Conservation (phyloP, 1,140 invertebrate genomes). For the Fopius arisanus region DNA sequence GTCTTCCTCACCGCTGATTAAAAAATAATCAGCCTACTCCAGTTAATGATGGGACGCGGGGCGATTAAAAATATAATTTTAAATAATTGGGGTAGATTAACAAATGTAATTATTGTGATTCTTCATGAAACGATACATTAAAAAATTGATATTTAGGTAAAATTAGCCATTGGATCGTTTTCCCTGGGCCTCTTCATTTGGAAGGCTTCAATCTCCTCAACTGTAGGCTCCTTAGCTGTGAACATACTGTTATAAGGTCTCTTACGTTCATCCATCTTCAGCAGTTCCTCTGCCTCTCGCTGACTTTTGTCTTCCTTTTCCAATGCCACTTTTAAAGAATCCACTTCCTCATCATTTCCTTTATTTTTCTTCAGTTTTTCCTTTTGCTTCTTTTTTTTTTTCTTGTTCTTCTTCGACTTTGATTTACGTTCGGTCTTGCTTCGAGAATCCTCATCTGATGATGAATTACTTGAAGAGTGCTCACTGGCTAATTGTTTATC, state of each 20-base stretch:
- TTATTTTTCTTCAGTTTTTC: constrained; percentile 72
- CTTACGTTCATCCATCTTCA: constrained; percentile 87
- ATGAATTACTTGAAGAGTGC: constrained; percentile 45
- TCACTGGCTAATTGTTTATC: constrained; percentile 36
- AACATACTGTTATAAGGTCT: constrained; percentile 91
- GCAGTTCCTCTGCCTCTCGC: constrained; percentile 71
- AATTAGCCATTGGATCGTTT: constrained; percentile 92
- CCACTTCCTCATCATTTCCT: constrained; percentile 64
- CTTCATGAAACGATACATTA: no score
- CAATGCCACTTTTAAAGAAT: constrained; percentile 69
- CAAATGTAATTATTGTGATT: no score
- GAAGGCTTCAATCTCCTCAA: constrained; percentile 94
- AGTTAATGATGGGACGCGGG: no score
- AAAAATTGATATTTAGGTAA: constrained; percentile 52
- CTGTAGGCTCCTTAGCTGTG: constrained; percentile 82
- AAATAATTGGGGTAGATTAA: no score
- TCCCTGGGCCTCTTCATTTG: constrained; percentile 82
- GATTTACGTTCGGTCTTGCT: constrained; percentile 40
- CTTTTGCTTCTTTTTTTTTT: constrained; percentile 67
- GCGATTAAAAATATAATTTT: no score
- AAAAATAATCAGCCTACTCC: no score
- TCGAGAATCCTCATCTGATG: constrained; percentile 52
- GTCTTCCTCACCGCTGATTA: no score
- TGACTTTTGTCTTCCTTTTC: constrained; percentile 72
- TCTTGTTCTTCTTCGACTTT: constrained; percentile 64